Evolutionary conservation across 2,797 vertebrate genomes (phyloP), one percentile per base, ranked within the genome.

Genomic region (Cossypha heuglini): DNA sequence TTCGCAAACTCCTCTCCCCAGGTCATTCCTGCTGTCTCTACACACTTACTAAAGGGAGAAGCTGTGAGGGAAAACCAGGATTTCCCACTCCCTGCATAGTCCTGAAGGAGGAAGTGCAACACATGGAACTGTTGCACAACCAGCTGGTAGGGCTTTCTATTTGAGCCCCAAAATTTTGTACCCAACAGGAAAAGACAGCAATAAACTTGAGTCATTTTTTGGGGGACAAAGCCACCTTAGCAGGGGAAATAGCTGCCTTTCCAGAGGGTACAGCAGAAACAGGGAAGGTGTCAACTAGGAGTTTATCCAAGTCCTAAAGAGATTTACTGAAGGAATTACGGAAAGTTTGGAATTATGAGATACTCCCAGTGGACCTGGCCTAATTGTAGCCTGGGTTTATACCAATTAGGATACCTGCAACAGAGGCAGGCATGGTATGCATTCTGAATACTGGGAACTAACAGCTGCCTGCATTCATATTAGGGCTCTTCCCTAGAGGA

Each of bases 241-340:
- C 63, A 78, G 58, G 13, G 26, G 48, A 92, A 95, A 57, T 46
- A 71, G 67, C 63, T 92, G 74, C 62, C 74, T 69, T 92, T 93
- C 45, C 74, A 85, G 52, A 64, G 26, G 38, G 80, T 51, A 22
- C 2, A 2, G 76, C 2, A 2, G 76, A 86, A 94, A 79, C 14
- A 48, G 6, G 26, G 79, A 18, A 86, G 62, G 6, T 75, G 33
- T 16, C 33, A 57, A 38, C 3, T 10, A 68, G 17, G 61, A 86
- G 12, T 37, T 76, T 52, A 26, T 59, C 37, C 1, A 11, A 73
- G 31, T 62, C 52, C 54, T 49, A 35, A 76, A 63, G 0, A 71
- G 43, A 64, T 67, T 68, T 89, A 55, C 6, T 63, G 48, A 62
- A 8, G n/a, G 3, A 11, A 45, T 45, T 22, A 45, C 6, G 4